A percentile compares a stretch with the other conserved stretches of the same genome.
These are phyloP conservation scores for Aldabrachelys gigantea DNA, from an alignment of 2,113 vertebrate species.

Conservation along the genomic window DNA sequence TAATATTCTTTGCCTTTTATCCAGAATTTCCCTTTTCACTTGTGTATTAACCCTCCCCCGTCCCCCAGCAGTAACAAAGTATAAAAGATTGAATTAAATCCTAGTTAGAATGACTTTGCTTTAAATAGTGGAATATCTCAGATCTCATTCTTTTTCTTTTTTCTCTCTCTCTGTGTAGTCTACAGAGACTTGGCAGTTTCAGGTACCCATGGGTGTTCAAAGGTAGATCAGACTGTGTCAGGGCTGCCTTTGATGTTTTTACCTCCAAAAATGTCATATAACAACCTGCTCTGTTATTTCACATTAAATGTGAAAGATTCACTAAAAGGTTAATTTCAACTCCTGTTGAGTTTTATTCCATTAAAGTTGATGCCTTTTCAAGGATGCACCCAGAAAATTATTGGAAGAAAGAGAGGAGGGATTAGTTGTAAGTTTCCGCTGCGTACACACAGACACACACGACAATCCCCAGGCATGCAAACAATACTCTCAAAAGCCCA, in stretches of 20 bases:
- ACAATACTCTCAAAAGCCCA: neutral
- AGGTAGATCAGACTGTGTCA: slow-evolving; percentile 84
- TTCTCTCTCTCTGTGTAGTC: slow-evolving; percentile 77
- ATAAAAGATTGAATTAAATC: slow-evolving; percentile 71
- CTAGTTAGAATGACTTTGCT: slow-evolving; percentile 76
- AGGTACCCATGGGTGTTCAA: slow-evolving; percentile 88
- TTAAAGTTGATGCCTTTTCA: slow-evolving; percentile 64
- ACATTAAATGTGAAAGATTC: slow-evolving; percentile 81
- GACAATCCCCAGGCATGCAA: rapidly evolving
- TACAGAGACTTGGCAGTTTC: slow-evolving; percentile 86
- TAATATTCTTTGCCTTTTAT: slow-evolving; percentile 75
- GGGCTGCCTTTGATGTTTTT: slow-evolving; percentile 87
- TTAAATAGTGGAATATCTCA: slow-evolving; percentile 79
- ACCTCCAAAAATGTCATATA: slow-evolving; percentile 88
- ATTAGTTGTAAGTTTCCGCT: neutral
- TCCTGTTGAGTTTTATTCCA: slow-evolving; percentile 76
- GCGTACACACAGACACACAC: rapidly evolving
- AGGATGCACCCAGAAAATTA: slow-evolving; percentile 20
- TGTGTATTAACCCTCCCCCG: slow-evolving; percentile 68
- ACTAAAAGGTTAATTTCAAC: slow-evolving; percentile 87
- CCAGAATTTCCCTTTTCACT: slow-evolving; percentile 63
- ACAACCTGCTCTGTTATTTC: slow-evolving; percentile 83
- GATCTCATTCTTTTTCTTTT: slow-evolving; percentile 71
- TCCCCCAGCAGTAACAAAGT: slow-evolving; percentile 58
- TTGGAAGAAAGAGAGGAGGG: slow-evolving; percentile 16